Base-by-base conservation (phyloP, 1,140 invertebrate genomes). In the Panagrolaimus sp. region DNA sequence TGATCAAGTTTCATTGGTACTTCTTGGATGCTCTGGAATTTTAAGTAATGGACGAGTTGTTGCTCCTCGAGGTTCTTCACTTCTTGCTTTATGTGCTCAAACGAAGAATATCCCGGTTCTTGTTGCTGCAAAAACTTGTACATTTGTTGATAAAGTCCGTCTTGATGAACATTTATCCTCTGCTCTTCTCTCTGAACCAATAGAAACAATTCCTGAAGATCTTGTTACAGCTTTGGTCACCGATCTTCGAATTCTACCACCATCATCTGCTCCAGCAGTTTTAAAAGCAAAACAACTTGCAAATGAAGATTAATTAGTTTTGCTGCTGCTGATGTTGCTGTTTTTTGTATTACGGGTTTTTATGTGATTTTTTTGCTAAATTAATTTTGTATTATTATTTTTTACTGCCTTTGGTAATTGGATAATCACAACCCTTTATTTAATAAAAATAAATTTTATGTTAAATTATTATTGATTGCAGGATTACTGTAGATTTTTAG, bases 51-150 rank as follows among this genome's bases (percentile, higher is more conserved):
- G 65, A 5, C 15, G 43, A 1, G 65, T 43, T 32, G 24, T 67
- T n/a, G 45, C 65, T 4, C 45, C 17, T 15, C 38, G 65, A 1
- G 65, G 65, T 17, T 28, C 17, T n/a, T 17, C 17, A 17, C 14
- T 48, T 7, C 24, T 67, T 3, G 65, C 65, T 15, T 38, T 67
- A 28, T 17, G 28, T 8, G 65, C 65, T 24, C 43, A 67, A 43
- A 32, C 65, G 14, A 17, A 17, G 3, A 67, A 67, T 67, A 47
- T 67, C 21, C 65, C 65, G 10, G 65, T 67, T 24, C 44, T 67
- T 12, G 28, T 67, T n/a, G 65, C 65, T 32, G 65, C 65, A 9
- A 47, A 47, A n/a, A 67, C 65, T n/a, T 67, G 26, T 32, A 67
- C 26, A 0, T 67, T 67, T 48, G 65, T 67, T 21, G 65, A 67